Evolutionary conservation across 2,113 vertebrate species (phyloP).

Genomic region (Sturnira hondurensis): DNA sequence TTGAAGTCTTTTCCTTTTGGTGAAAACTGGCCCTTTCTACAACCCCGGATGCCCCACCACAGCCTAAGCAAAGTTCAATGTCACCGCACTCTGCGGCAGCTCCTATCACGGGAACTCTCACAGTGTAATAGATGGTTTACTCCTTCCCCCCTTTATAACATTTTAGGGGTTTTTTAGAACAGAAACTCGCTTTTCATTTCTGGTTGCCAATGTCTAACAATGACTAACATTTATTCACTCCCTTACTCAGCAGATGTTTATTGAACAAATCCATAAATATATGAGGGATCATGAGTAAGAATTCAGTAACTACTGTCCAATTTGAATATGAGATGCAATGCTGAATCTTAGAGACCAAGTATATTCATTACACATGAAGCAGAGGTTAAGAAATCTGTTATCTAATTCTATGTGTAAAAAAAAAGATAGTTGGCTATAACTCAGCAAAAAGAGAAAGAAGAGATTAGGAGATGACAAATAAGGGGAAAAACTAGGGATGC

Average conservation of each 20-base stretch:
- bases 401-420: neutral
- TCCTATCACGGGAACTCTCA: neutral
- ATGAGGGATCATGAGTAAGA: neutral
- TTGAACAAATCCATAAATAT: neutral
- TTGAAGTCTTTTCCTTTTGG: neutral
- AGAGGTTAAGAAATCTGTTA: neutral
- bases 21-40: neutral
- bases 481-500: neutral
- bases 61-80: neutral
- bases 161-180: neutral
- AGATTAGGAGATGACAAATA: neutral
- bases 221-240: neutral
- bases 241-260: neutral
- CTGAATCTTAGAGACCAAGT: neutral
- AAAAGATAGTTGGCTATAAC: neutral
- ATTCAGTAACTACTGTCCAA: neutral
- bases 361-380: neutral
- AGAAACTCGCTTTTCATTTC: neutral
- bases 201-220: neutral
- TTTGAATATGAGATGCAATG: neutral
- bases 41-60: accelerated
- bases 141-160: accelerated
- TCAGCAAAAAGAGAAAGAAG: neutral
- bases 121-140: accelerated
- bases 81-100: neutral